Base-by-base conservation (phyloP, 2,888 invertebrate genomes). In the Prosapia bicincta region DNA sequence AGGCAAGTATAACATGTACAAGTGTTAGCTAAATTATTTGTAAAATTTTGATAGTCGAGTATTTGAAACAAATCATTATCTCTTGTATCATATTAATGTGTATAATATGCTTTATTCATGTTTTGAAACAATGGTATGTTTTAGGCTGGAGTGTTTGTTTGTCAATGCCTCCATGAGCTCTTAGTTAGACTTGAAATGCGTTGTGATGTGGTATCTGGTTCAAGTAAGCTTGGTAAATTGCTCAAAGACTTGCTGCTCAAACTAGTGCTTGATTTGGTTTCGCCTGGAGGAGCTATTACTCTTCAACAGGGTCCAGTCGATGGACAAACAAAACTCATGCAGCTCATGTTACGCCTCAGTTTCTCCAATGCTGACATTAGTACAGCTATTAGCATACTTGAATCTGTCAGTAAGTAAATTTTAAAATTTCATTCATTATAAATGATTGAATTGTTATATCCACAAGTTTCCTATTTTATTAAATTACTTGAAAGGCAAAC, bases 71-170 rank as follows among this genome's bases (percentile, higher is more conserved):
- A n/a, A n/a, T n/a, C n/a, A n/a, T n/a, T n/a, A n/a, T n/a, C n/a
- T n/a, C n/a, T n/a, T n/a, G n/a, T n/a, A n/a, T n/a, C n/a, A n/a
- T n/a, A n/a, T n/a, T n/a, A n/a, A n/a, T n/a, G n/a, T n/a, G n/a
- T n/a, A n/a, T n/a, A n/a, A n/a, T n/a, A n/a, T n/a, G n/a, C n/a
- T n/a, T n/a, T n/a, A n/a, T n/a, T n/a, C n/a, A n/a, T n/a, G n/a
- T n/a, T n/a, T n/a, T n/a, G n/a, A n/a, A n/a, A n/a, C n/a, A n/a
- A n/a, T n/a, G n/a, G n/a, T n/a, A n/a, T n/a, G n/a, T 54, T 54
- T 3, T 80, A 93, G 92, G 92, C 92, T 80, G 94, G 94, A 7
- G 93, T 93, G 20, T 91, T 92, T 78, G 89, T 92, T 80, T 92
- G 92, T 84, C 90, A 90, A 83, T 89, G 92, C 66, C 85, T 93